Conservation (phyloP, 2,888 invertebrate species). For the Trachelus iudaicus region DNA sequence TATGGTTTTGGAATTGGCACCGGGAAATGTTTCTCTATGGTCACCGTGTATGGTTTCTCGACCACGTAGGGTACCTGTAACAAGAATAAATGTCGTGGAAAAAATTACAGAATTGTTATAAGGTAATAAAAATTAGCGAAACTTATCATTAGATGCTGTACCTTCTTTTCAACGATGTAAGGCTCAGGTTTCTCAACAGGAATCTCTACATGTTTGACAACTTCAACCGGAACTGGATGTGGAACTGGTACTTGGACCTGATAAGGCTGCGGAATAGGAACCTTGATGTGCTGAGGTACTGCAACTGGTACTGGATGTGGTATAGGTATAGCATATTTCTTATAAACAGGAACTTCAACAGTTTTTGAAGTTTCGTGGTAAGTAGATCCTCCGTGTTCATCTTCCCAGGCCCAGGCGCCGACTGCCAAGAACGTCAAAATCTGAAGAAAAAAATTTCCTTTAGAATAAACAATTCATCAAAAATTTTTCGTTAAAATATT, state of each 20-base stretch:
- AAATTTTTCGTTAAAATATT: neutral
- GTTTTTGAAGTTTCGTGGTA: slow-evolving; percentile 59
- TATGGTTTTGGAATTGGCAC: slow-evolving; percentile 71
- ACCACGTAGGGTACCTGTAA: slow-evolving; percentile 69
- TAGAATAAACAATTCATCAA: neutral
- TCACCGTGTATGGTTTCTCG: slow-evolving; percentile 70
- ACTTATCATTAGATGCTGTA: slow-evolving; percentile 16
- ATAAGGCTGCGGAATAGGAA: slow-evolving; percentile 72
- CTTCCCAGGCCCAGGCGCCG: slow-evolving; percentile 41
- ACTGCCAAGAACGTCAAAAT: slow-evolving; percentile 43
- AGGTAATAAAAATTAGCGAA: neutral
- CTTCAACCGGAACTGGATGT: slow-evolving; percentile 65
- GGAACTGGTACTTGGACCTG: slow-evolving; percentile 68
- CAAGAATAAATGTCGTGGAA: neutral
- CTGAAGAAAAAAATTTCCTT: slow-evolving; percentile 30
- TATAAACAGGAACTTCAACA: slow-evolving; percentile 58
- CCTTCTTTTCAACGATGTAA: slow-evolving; percentile 71
- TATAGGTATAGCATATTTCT: slow-evolving; percentile 68
- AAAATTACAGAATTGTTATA: neutral
- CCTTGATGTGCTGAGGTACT: slow-evolving; percentile 69
- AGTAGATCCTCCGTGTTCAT: slow-evolving; percentile 44
- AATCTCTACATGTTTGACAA: slow-evolving; percentile 69
- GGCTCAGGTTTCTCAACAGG: slow-evolving; percentile 71
- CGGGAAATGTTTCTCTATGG: slow-evolving; percentile 69
- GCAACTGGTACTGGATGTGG: slow-evolving; percentile 71